Base-by-base conservation (phyloP, 30 jellyfish, hydroid and myxozoan genomes). In the Hydractinia echinata region DNA sequence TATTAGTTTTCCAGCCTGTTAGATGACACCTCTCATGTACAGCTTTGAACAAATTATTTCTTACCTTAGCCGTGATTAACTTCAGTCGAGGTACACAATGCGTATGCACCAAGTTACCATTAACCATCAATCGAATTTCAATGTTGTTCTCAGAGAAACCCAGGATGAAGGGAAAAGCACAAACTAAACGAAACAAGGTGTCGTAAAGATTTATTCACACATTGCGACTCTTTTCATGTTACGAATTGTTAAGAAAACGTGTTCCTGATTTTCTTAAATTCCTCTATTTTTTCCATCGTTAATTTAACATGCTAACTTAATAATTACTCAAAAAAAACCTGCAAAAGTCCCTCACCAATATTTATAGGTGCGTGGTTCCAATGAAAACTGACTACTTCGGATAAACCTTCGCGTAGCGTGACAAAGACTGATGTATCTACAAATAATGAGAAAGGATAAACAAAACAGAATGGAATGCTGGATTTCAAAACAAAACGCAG, bases 91-190 rank as follows among this genome's bases (percentile, higher is more conserved):
- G 99, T 52, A 82, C 85, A 16, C 94, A 87, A 55, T 77, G 78
- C 0, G 99, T 93, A 70, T 93, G 99, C 10, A 93, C 99, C 51
- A 93, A 71, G 64, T 88, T 93, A 6, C 99, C 99, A 84, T 93
- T 93, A 67, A 93, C 96, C 58, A 93, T 94, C 73, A 93, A 72
- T 6, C 99, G 96, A 81, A 93, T 85, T 74, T 93, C 99, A 51
- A 93, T 85, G 72, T 89, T 85, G 58, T 88, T 93, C 58, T 90
- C 87, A 5, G 99, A 88, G 95, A 93, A 93, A 13, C 96, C 99
- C 73, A 93, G 94, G 68, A 93, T 79, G 62, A 79, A 93, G 13
- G 99, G 99, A 76, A 87, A 93, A 50, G 99, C 99, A 83, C 99
- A 93, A 16, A 93, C 99, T 93, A 73, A 10, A 79, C 69, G 52